Percentiles rank a stretch among this genome's conserved stretches.
Conservation (phyloP, 2,113 vertebrate species). For the Thunnus maccoyii region DNA sequence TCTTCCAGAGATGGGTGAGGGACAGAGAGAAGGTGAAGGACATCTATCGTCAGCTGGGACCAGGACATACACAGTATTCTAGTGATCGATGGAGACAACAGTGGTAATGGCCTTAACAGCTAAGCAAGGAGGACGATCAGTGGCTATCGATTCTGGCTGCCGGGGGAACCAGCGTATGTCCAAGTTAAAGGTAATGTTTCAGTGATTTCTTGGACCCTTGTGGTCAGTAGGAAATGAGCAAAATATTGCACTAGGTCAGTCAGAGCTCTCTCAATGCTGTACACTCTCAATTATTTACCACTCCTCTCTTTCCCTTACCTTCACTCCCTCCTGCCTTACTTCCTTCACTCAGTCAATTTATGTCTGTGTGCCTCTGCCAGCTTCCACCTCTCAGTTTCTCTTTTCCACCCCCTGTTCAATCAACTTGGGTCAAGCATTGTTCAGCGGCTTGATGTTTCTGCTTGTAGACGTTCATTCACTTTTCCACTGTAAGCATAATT, state of each 20-base stretch:
- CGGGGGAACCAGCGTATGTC: conserved; percentile 15
- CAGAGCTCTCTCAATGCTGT: conserved; percentile 10
- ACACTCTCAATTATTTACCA: conserved; percentile 27
- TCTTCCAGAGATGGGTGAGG: not conserved
- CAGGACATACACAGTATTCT: conserved; percentile 23
- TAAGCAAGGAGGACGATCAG: conserved; percentile 56
- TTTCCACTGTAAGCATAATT: conserved; percentile 12
- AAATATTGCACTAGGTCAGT: conserved; percentile 9
- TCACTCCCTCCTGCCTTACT: not conserved
- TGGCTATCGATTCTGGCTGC: conserved; percentile 51
- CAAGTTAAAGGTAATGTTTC: conserved; percentile 59
- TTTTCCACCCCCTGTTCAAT: not conserved
- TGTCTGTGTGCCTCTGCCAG: not conserved
- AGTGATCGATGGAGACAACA: conserved; percentile 61
- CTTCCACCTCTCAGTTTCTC: not conserved
- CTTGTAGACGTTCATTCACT: conserved; percentile 19
- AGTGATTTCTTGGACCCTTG: conserved; percentile 26
- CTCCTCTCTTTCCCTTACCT: not conserved
- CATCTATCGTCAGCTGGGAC: conserved; percentile 24
- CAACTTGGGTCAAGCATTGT: not conserved
- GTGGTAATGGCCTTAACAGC: conserved; percentile 62
- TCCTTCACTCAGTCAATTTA: conserved; percentile 12
- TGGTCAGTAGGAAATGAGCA: conserved; percentile 37
- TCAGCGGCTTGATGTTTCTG: conserved; percentile 3
- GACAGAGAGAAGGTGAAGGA: conserved; percentile 20